phyloP scores from a whole-genome alignment of 2,888 invertebrate genomes.

The Chalcis sispes region DNA sequence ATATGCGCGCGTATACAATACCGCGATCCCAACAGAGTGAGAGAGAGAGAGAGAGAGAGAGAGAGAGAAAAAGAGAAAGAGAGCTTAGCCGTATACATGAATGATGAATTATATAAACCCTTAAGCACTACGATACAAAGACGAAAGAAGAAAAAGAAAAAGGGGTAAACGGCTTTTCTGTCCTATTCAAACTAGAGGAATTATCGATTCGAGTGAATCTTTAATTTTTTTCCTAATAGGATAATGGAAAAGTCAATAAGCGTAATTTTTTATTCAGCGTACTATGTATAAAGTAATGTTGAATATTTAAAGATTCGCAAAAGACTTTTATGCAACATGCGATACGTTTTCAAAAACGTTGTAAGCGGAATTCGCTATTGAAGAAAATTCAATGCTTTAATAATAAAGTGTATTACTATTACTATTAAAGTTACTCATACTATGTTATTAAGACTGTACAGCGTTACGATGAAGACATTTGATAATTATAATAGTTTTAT shows the following conservation, averaged over 20 bases:
- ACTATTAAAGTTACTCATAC: too few species aligned
- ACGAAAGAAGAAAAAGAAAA: constrained; percentile 14
- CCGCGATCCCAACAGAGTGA: constrained; percentile 9
- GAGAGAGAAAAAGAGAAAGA: too few species aligned
- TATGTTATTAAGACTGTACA: too few species aligned
- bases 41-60: too few species aligned
- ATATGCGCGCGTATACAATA: background rate
- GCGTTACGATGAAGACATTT: too few species aligned
- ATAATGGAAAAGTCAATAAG: constrained; percentile 16
- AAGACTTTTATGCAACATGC: too few species aligned
- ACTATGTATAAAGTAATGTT: background rate
- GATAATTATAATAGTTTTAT: too few species aligned
- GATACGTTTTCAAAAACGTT: too few species aligned
- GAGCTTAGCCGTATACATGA: constrained; percentile 12
- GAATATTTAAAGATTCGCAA: background rate
- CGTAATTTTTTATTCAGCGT: background rate
- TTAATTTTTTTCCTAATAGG: constrained; percentile 28
- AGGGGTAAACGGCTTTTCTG: constrained; percentile 39
- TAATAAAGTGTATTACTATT: too few species aligned
- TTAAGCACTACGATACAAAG: constrained; percentile 19
- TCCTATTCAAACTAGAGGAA: constrained; percentile 17
- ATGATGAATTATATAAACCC: constrained; percentile 50
- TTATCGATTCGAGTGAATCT: constrained; percentile 36
- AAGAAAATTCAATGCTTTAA: too few species aligned
- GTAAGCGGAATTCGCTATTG: too few species aligned